These are phyloP conservation scores for Cephus spinipes DNA, from an alignment of 2,888 invertebrate genomes.

Conservation along the genomic window DNA sequence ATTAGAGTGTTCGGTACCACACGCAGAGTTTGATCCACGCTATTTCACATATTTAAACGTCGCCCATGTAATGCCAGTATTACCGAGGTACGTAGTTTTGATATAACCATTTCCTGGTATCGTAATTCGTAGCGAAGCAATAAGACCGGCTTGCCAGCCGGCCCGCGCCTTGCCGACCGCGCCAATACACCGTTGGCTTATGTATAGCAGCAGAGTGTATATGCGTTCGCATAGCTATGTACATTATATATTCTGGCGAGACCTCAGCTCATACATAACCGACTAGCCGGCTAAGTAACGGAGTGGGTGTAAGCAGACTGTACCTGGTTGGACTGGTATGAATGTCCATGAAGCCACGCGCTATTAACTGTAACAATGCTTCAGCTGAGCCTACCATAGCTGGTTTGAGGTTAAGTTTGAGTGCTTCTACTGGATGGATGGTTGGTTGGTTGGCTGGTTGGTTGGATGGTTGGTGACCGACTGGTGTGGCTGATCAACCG, in stretches of 20 bases:
- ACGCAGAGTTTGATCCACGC: background rate
- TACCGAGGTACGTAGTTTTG: constrained; percentile 28
- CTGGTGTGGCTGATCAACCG: background rate
- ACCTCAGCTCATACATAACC: background rate
- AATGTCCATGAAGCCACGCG: constrained; percentile 33
- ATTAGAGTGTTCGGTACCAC: background rate
- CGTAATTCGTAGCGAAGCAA: constrained; percentile 34
- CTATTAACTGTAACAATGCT: constrained; percentile 36
- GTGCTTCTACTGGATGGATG: background rate
- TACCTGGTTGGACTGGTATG: constrained; percentile 6
- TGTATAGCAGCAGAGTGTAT: background rate
- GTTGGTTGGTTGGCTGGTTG: too few species aligned
- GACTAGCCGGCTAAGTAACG: background rate
- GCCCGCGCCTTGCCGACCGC: background rate
- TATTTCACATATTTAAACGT: background rate
- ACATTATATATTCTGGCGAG: background rate
- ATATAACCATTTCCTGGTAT: constrained; percentile 33
- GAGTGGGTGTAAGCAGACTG: background rate
- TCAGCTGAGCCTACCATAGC: constrained; percentile 7
- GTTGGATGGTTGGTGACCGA: background rate
- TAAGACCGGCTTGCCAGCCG: constrained; percentile 3
- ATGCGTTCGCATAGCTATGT: background rate
- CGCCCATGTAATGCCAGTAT: background rate
- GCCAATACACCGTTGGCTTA: background rate
- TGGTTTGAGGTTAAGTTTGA: background rate